Evolutionary conservation across 2,888 invertebrate genomes (phyloP), one percentile per base, ranked within the genome.

Genomic region (Hydrotaea diabolus): DNA sequence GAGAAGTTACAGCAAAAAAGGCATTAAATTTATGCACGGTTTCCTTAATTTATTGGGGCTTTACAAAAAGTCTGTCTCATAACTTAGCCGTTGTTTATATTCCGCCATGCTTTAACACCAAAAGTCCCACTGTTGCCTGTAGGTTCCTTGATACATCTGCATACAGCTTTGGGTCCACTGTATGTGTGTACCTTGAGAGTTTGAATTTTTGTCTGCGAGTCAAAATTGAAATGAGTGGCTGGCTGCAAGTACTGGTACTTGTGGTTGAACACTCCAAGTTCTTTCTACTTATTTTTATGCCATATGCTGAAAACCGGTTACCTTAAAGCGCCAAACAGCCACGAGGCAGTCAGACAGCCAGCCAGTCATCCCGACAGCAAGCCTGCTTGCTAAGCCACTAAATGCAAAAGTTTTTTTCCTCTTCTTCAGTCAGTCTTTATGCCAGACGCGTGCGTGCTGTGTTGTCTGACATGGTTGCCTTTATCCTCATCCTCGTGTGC

Each of bases 241-340:
- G 59, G 11, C 59, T 59, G 15, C 15, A 21, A 21, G 55, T 55
- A 21, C 55, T 2, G 55, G 39, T 39, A 39, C 39, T 55, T 55
- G 55, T 55, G 19, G 55, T 13, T 26, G 23, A 59, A 26, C 59
- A 59, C 59, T 3, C 23, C 26, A 26, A 15, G 26, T 59, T 59
- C 26, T 59, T 57, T 17, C 57, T 57, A 5, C 7, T 31, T 31
- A 4, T 31, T 31, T 31, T 31, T 31, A 5, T 7, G 21, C 21
- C 21, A 4, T 49, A n/a, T 4, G 55, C 59, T 59, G 59, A 23
- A 59, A 59, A 59, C 59, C 59, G 59, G 59, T 59, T 26, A 59
- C 59, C 59, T 59, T 59, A 59, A 59, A 59, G 59, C 59, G 59
- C 59, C 59, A 59, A 26, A 2, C 59, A 26, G 59, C 59, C 59